Evolutionary conservation across 2,888 invertebrate genomes (phyloP), one percentile per base, ranked within the genome.

Genomic region (Drosophila pegasa): DNA sequence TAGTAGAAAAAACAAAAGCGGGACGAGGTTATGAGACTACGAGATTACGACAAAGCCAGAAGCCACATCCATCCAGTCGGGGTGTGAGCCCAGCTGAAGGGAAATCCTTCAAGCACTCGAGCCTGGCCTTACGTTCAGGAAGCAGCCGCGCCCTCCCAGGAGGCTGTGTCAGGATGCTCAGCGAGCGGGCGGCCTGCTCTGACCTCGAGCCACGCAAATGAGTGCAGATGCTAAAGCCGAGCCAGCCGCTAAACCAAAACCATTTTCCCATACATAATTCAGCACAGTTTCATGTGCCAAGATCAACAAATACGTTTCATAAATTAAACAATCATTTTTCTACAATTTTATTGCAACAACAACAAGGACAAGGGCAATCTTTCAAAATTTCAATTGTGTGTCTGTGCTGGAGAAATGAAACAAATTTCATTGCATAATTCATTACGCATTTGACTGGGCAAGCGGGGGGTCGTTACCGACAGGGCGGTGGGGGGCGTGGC

Each of bases 391-490:
- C 80, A 80, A 81, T 78, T 78, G 69, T 55, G 60, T 54, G 40
- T 25, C 50, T 40, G 52, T 45, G 60, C 27, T 43, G 66, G 47
- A 67, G 65, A 84, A 83, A 87, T 73, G 71, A 87, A 87, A 85
- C 82, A 80, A 82, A 80, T 80, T 80, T 85, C 87, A 87, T 82
- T 80, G 80, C 87, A 84, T 84, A 86, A 84, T 80, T 87, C 87
- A 85, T 85, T 76, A 72, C 69, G 40, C 64, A 70, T 59, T 66
- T 67, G 35, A 35, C 16, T 31, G 56, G 41, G 31, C 35, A n/a
- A 18, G 29, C 45, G 45, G 18, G 45, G 18, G 29, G 29, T 29
- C 45, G 45, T 29, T 45, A 12, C 16, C n/a, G n/a, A n/a, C n/a
- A n/a, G n/a, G 16, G 12, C 10, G 33, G 14, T n/a, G 22, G 18